Evolutionary conservation across 2,888 invertebrate genomes (phyloP).

Genomic region (Patella caerulea): DNA sequence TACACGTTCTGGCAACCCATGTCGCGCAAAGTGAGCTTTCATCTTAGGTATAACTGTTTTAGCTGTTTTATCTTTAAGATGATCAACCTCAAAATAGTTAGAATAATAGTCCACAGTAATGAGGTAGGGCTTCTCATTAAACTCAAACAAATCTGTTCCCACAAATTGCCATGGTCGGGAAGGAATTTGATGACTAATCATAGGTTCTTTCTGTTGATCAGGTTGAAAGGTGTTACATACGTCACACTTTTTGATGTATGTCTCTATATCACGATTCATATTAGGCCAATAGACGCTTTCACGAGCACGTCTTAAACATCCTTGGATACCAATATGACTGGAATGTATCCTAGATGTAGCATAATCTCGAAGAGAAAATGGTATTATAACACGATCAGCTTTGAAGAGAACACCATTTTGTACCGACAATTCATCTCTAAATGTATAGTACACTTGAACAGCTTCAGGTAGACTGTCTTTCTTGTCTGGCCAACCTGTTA

Average conservation of each 20-base stretch:
- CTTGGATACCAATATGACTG: slow-evolving; percentile 15
- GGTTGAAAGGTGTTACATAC: slow-evolving; percentile 17
- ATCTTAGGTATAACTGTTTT: slow-evolving; percentile 23
- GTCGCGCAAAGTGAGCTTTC: slow-evolving; percentile 32
- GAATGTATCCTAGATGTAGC: slow-evolving; percentile 16
- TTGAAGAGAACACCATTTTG: slow-evolving; percentile 36
- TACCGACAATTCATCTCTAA: slow-evolving; percentile 34
- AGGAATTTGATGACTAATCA: no score
- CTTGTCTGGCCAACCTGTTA: slow-evolving; percentile 35
- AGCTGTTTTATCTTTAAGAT: slow-evolving; percentile 21
- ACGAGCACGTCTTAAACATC: not conserved
- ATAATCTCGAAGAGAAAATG: slow-evolving; percentile 10
- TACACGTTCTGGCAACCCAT: slow-evolving; percentile 25
- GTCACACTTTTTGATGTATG: not conserved
- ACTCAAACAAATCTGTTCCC: slow-evolving; percentile 26
- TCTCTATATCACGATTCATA: not conserved
- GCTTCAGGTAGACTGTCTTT: slow-evolving; percentile 21
- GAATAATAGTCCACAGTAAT: slow-evolving; percentile 28
- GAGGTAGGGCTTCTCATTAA: slow-evolving; percentile 18
- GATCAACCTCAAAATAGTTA: slow-evolving; percentile 25
- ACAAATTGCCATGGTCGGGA: slow-evolving; percentile 28
- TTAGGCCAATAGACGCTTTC: not conserved
- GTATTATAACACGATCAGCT: slow-evolving; percentile 26
- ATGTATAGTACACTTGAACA: slow-evolving; percentile 32
- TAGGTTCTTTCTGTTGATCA: slow-evolving; percentile 32